Percentiles rank a stretch among this genome's conserved stretches.
phyloP scores from a whole-genome alignment of 2,888 invertebrate species.

The Drosophila incognita region DNA sequence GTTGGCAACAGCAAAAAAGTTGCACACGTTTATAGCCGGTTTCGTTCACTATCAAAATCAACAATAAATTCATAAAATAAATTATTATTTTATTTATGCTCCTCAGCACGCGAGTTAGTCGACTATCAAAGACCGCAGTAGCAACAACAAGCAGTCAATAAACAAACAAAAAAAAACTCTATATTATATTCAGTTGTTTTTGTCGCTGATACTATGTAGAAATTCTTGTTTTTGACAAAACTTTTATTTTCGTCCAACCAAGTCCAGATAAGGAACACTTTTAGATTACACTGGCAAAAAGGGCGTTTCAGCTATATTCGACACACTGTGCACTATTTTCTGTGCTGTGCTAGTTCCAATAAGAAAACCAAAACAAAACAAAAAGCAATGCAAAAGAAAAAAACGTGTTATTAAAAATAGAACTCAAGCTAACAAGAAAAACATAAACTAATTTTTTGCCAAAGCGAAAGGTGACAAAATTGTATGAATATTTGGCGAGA shows the following conservation, averaged over 20 bases:
- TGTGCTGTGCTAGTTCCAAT: slow-evolving; percentile 49
- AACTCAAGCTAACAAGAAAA: slow-evolving; percentile 44
- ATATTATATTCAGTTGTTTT: background rate
- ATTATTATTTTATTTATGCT: slow-evolving; percentile 43
- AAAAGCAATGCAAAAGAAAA: slow-evolving; percentile 15
- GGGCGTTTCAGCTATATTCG: slow-evolving; percentile 14
- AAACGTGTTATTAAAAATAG: slow-evolving; percentile 69
- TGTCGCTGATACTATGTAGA: slow-evolving; percentile 21
- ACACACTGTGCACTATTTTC: slow-evolving; percentile 56
- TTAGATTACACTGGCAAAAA: background rate
- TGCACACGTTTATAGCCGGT: slow-evolving; percentile 38
- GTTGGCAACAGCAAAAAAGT: slow-evolving; percentile 42
- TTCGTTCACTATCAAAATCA: slow-evolving; percentile 28
- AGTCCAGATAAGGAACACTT: slow-evolving; percentile 54
- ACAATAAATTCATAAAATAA: slow-evolving; percentile 51
- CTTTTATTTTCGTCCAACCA: slow-evolving; percentile 36
- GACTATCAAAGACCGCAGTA: slow-evolving; percentile 22
- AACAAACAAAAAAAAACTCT: slow-evolving; percentile 21
- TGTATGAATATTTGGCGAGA: slow-evolving; percentile 24
- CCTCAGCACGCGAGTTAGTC: slow-evolving; percentile 11
- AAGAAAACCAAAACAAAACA: slow-evolving; percentile 55
- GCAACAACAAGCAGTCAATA: slow-evolving; percentile 27
- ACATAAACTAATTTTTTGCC: slow-evolving; percentile 32
- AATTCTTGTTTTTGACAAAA: slow-evolving; percentile 21
- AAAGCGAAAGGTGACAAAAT: slow-evolving; percentile 41